Evolutionary conservation across 2,888 invertebrate species (phyloP).

Genomic region (Heliothis peltigera): DNA sequence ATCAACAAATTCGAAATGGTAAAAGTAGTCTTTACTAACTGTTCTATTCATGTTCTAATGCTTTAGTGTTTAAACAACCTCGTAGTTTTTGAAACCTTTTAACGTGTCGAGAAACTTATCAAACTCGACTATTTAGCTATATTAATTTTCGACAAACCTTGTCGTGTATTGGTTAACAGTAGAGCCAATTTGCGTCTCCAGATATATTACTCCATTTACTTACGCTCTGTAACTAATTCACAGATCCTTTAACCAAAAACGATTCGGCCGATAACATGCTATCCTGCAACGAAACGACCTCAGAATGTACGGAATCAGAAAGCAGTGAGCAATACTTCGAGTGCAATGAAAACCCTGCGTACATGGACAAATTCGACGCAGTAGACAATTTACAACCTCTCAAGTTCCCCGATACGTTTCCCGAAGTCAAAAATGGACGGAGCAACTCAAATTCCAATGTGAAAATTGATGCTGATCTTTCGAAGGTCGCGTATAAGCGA

Average conservation of each 20-base stretch:
- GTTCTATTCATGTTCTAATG: too few species aligned
- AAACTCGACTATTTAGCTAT: too few species aligned
- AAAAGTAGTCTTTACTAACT: too few species aligned
- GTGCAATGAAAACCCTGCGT: slow-evolving; percentile 82
- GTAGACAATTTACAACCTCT: slow-evolving; percentile 76
- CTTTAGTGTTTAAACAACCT: too few species aligned
- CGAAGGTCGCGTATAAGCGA: slow-evolving; percentile 84
- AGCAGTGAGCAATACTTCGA: slow-evolving; percentile 88
- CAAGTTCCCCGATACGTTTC: slow-evolving; percentile 75
- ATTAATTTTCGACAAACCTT: too few species aligned
- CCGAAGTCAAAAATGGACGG: slow-evolving; percentile 72
- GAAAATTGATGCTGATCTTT: slow-evolving; percentile 80
- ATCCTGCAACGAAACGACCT: slow-evolving; percentile 87
- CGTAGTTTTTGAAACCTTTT: too few species aligned
- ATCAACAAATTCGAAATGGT: not conserved
- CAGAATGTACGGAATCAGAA: slow-evolving; percentile 88
- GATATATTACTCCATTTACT: slow-evolving; percentile 6
- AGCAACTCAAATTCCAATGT: slow-evolving; percentile 70
- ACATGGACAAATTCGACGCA: slow-evolving; percentile 78
- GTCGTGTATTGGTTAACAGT: too few species aligned
- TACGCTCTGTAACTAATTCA: slow-evolving; percentile 52
- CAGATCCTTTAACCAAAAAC: slow-evolving; percentile 85
- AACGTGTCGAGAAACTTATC: too few species aligned
- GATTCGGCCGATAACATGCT: slow-evolving; percentile 88
- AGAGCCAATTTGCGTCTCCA: not conserved